Conservation (phyloP, 37 sponge, comb jelly and placozoan genomes). For the Cladorhizidae sp. region DNA sequence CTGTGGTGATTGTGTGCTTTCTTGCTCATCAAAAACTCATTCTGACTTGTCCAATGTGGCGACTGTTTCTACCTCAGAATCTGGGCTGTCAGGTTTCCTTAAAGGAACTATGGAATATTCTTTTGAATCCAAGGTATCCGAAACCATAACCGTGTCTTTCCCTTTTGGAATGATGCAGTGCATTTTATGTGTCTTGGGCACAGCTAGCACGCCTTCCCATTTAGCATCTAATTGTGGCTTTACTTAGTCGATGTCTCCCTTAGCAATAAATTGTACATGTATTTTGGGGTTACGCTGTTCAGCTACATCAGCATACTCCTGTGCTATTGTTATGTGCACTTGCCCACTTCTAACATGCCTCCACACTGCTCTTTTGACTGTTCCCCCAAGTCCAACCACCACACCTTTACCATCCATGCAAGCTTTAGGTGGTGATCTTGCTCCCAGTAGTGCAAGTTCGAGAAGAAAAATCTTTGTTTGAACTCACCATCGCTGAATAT, state of each 20-base stretch:
- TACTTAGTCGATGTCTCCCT: constrained; percentile 1
- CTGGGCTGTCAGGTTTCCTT: background rate
- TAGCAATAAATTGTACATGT: constrained; percentile 10
- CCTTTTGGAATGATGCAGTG: constrained; percentile 26
- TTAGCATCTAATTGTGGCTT: constrained; percentile 13
- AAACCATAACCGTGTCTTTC: constrained; percentile 17
- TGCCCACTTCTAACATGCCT: constrained; percentile 29
- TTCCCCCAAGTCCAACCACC: constrained; percentile 46
- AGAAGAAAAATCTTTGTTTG: constrained; percentile 44
- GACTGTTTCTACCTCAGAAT: constrained; percentile 3
- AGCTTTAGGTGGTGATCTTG: constrained; percentile 21
- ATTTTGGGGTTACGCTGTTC: constrained; percentile 18
- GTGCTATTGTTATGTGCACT: background rate
- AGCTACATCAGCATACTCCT: constrained; percentile 36
- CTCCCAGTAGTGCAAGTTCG: constrained; percentile 36
- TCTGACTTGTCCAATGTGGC: too few relatives aligned
- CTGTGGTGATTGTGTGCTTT: background rate
- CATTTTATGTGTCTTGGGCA: too few relatives aligned
- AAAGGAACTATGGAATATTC: background rate
- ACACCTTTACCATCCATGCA: constrained; percentile 38
- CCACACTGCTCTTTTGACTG: constrained; percentile 43
- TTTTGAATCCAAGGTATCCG: constrained; percentile 12
- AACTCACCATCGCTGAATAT: constrained; percentile 54
- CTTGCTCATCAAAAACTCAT: background rate
- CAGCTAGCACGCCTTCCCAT: too few relatives aligned